A percentile compares a stretch with the other conserved stretches of the same genome.
phyloP scores from a whole-genome alignment of 2,888 invertebrate genomes.

The Callyntrura sp. region DNA sequence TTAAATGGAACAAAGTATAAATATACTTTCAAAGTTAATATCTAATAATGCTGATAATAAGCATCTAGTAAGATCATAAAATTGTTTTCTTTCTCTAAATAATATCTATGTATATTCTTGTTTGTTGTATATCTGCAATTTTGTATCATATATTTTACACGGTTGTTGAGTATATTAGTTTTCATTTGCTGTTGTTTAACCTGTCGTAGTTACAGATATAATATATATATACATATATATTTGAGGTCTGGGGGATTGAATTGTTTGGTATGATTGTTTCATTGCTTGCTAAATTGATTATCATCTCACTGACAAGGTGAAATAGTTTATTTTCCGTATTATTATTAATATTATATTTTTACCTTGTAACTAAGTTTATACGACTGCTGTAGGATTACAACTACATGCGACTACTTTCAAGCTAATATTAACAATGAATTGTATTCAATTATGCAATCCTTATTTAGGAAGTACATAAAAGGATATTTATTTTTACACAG shows the following conservation, averaged over 20 bases:
- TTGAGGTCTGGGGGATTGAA: no score
- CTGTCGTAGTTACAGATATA: no score
- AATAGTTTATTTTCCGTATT: neutral
- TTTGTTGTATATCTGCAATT: neutral
- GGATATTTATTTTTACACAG: constrained; percentile 10
- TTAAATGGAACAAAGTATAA: constrained; percentile 3
- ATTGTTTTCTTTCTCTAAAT: neutral
- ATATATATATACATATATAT: neutral
- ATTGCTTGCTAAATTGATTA: neutral
- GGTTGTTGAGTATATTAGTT: constrained; percentile 41
- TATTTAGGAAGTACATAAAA: constrained; percentile 13
- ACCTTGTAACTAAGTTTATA: neutral
- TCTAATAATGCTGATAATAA: constrained; percentile 47
- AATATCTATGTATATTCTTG: neutral
- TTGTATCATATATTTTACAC: constrained; percentile 10
- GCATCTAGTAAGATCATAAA: neutral
- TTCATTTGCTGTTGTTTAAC: neutral
- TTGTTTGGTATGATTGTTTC: neutral
- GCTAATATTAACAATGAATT: neutral
- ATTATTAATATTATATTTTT: neutral
- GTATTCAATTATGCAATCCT: neutral
- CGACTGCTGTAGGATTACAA: neutral
- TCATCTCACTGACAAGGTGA: neutral
- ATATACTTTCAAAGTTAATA: neutral
- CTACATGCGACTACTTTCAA: neutral